Conservation (phyloP, 2,113 vertebrate genomes). For the Columba livia region DNA sequence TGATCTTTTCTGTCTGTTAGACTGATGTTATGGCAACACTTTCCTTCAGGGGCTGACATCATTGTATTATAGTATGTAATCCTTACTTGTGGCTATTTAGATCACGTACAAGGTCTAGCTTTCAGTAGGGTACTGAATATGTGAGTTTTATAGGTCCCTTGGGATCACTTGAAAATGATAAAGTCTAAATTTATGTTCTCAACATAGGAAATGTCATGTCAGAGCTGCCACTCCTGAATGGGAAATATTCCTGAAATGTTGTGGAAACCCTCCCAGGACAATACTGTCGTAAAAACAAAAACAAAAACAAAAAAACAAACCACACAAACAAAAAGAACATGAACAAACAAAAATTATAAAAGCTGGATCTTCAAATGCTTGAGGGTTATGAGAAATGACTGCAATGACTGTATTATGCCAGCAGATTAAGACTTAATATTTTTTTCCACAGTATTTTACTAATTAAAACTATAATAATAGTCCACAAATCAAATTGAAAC, state of each 20-base stretch:
- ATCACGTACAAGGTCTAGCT: background rate
- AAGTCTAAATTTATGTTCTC: background rate
- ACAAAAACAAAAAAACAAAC: too few species aligned
- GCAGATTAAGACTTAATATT: background rate
- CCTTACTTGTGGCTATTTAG: background rate
- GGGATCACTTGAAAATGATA: background rate
- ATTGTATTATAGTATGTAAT: background rate
- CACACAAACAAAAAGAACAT: background rate
- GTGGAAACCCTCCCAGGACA: background rate
- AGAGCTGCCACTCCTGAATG: background rate
- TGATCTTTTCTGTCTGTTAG: background rate
- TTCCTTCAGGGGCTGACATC: background rate
- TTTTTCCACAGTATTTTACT: background rate
- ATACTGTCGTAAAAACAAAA: background rate
- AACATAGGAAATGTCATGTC: background rate
- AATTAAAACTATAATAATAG: background rate
- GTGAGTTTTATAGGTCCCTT: background rate
- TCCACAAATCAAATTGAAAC: background rate
- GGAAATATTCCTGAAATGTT: background rate
- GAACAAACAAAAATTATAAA: background rate
- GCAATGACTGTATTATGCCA: background rate
- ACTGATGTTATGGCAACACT: background rate
- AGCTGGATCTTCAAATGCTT: background rate
- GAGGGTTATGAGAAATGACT: background rate
- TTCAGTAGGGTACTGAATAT: background rate